Conservation (phyloP, 2,888 invertebrate genomes). For the Aphodius sticticus region DNA sequence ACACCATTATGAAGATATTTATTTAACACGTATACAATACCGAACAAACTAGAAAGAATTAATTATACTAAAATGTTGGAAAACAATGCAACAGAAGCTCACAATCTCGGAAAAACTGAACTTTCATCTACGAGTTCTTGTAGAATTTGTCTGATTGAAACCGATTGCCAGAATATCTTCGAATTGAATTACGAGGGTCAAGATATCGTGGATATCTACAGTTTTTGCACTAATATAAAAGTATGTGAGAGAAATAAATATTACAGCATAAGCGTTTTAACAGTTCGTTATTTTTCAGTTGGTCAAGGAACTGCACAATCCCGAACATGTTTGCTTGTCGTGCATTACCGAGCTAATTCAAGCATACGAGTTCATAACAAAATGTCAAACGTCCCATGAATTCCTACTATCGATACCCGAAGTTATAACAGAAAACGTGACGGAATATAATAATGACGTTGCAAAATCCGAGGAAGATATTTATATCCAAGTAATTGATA, state of each 20-base stretch:
- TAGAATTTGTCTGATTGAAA: not conserved
- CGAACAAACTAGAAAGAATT: not conserved
- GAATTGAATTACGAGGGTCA: conserved; percentile 8
- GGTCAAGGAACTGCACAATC: not conserved
- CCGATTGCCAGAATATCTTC: conserved; percentile 19
- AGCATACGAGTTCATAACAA: conserved; percentile 11
- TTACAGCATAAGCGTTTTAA: not conserved
- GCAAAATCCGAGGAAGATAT: not conserved
- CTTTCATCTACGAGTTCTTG: not conserved
- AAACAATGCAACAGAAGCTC: not conserved
- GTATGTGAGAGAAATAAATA: not conserved
- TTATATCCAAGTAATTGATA: not conserved
- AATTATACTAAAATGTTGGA: not conserved
- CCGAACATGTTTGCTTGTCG: conserved; percentile 10
- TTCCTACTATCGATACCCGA: not conserved
- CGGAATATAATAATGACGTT: not conserved
- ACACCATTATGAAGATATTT: too few relatives aligned
- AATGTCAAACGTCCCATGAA: conserved; percentile 14
- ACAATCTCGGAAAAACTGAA: not conserved
- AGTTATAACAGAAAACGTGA: not conserved
- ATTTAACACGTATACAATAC: too few relatives aligned
- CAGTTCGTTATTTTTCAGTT: not conserved
- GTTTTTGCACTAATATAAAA: not conserved
- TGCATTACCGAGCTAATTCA: conserved; percentile 11
- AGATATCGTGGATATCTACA: conserved; percentile 8